Evolutionary conservation across 1,140 invertebrate genomes (phyloP), one percentile per base, ranked within the genome.

Genomic region (Papilio helenus): DNA sequence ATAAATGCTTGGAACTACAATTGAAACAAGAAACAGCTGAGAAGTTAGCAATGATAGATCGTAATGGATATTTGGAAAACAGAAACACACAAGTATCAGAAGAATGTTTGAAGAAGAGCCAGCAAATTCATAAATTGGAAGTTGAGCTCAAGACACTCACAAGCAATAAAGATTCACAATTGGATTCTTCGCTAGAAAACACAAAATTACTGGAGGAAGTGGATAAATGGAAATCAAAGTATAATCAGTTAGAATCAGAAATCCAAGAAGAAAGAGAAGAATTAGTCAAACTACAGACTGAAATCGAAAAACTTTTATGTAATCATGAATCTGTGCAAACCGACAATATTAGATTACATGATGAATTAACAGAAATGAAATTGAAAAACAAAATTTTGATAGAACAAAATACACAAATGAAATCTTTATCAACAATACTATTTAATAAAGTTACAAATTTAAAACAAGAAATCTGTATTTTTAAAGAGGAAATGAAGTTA

Each of bases 21-120:
- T 79, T 93, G 77, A 95, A 94, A 87, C 94, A 95, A 88, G 94
- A 95, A 87, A 92, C 89, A 20, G 93, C 93, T 58, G 94, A 95
- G 87, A 95, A 95, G 82, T 85, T 95, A 74, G 94, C 94, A 65
- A 92, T 95, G 84, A 90, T 94, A 81, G 94, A 95, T 84, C 91
- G 94, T 83, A 95, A 95, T 86, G 84, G 80, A 61, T 95, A 95
- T 82, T 86, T 95, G 82, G 92, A 95, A 88, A 92, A 89, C 72
- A 88, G 90, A 79, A 95, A 92, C 81, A 84, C 88, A 73, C 91
- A 94, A 55, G 76, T 95, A 79, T 83, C 85, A 74, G 94, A 95
- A 79, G 93, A 95, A 79, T 94, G 92, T 83, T 61, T 84, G 10
- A 93, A 92, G 82, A 95, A 93, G 84, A 93, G 87, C 84, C 86